Evolutionary conservation across 2,888 invertebrate genomes (phyloP).

Genomic region (Epistrophella euchroma): DNA sequence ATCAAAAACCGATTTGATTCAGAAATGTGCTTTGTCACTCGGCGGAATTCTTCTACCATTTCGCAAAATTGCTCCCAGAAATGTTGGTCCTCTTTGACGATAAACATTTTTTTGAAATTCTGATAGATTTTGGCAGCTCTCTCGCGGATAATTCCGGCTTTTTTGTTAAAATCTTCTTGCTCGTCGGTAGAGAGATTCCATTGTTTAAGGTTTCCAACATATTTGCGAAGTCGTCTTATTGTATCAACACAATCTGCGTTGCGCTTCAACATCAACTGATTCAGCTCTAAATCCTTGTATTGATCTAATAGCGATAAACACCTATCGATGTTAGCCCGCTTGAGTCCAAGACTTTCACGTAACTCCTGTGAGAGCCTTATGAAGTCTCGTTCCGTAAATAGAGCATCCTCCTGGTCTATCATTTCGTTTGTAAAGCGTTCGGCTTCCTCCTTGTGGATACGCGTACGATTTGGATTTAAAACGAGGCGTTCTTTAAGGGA

Average conservation of each 20-base stretch:
- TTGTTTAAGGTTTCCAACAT: conserved; percentile 90
- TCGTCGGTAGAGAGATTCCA: conserved; percentile 89
- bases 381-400: conserved; percentile 81
- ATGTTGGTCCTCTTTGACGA: conserved; percentile 86
- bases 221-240: conserved; percentile 89
- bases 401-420: conserved; percentile 81
- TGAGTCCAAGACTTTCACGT: conserved; percentile 82
- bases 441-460: conserved; percentile 80
- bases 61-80: conserved; percentile 91
- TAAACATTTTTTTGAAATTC: conserved; percentile 86
- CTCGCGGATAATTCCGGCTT: conserved; percentile 88
- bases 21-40: conserved; percentile 86
- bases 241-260: conserved; percentile 92
- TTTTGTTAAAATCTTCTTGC: conserved; percentile 87
- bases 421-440: conserved; percentile 81
- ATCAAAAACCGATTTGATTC: conserved; percentile 80
- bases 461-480: conserved; percentile 84
- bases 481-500: conserved; percentile 86
- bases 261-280: conserved; percentile 91
- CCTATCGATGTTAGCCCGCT: conserved; percentile 88
- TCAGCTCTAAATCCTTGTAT: conserved; percentile 83
- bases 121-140: conserved; percentile 86
- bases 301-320: conserved; percentile 89
- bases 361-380: conserved; percentile 81
- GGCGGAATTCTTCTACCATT: conserved; percentile 88